phyloP scores from a whole-genome alignment of 2,797 vertebrate species.

The Manis crassicaudata region DNA sequence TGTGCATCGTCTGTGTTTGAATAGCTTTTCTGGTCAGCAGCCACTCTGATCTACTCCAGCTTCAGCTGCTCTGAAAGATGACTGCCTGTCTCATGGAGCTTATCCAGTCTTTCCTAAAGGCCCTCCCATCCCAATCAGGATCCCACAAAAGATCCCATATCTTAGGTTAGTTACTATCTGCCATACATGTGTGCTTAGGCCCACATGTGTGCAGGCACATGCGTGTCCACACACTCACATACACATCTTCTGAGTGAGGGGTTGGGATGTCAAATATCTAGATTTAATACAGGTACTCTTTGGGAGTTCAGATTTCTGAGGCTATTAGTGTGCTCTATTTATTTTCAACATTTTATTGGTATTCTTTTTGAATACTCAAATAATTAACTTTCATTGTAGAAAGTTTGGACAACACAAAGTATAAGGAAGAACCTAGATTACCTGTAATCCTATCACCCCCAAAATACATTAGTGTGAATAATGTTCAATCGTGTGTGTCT shows the following conservation, averaged over 20 bases:
- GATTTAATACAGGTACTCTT: not conserved
- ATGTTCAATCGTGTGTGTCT: not conserved
- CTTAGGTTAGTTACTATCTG: not conserved
- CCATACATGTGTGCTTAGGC: not conserved
- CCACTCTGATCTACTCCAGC: not conserved
- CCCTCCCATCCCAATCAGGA: not conserved
- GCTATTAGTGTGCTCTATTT: not conserved
- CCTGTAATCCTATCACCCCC: not conserved
- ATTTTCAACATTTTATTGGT: slow-evolving; percentile 33
- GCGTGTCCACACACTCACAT: not conserved
- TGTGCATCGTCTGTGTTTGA: not conserved
- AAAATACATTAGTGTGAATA: not conserved
- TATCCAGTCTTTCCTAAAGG: not conserved
- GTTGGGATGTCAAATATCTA: not conserved
- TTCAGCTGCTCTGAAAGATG: not conserved
- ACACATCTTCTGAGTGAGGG: not conserved
- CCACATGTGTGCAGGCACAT: fast-evolving
- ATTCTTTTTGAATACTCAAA: not conserved
- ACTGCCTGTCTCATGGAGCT: not conserved
- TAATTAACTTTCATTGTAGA: slow-evolving; percentile 19
- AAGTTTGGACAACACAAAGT: not conserved
- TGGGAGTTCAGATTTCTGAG: not conserved
- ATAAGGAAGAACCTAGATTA: not conserved
- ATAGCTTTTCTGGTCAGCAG: not conserved
- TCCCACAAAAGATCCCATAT: not conserved